phyloP scores from a whole-genome alignment of 2,797 vertebrate genomes.

The Anguilla megastoma region DNA sequence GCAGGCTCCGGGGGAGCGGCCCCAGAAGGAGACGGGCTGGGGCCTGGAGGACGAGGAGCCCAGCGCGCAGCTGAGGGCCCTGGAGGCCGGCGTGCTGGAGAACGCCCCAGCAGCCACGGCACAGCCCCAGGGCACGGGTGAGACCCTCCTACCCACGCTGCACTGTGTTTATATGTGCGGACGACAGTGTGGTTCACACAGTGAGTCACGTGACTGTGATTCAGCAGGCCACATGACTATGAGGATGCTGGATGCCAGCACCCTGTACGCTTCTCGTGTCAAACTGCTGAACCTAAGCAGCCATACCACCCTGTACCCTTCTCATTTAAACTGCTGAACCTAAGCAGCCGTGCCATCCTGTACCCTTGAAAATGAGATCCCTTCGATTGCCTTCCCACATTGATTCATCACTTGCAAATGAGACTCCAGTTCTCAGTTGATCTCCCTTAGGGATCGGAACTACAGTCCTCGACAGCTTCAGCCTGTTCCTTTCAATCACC shows the following conservation, averaged over 20 bases:
- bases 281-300: no score
- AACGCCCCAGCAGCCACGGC: conserved; percentile 60
- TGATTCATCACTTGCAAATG: neutral
- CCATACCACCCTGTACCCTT: no score
- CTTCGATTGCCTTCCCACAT: no score
- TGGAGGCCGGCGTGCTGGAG: conserved; percentile 69
- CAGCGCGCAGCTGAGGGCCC: conserved; percentile 71
- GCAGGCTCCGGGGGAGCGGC: conserved; percentile 46
- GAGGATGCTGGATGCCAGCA: no score
- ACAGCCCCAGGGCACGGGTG: conserved; percentile 28
- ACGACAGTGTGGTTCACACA: no score
- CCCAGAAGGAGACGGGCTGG: conserved; percentile 42
- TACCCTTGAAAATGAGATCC: neutral
- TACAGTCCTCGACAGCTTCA: no score
- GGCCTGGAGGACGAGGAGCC: conserved; percentile 61
- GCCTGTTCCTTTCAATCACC: no score
- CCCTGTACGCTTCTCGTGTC: no score
- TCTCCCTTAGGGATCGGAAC: neutral
- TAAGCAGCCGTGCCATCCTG: neutral
- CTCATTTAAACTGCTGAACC: no score
- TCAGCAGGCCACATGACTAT: neutral
- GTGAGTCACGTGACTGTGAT: neutral
- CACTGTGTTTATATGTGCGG: neutral
- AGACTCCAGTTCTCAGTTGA: neutral
- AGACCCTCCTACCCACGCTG: neutral